A percentile compares a stretch with the other conserved stretches of the same genome.
Evolutionary conservation across 2,888 invertebrate genomes (phyloP).

Genomic region (Caenorhabditis zanzibari): DNA sequence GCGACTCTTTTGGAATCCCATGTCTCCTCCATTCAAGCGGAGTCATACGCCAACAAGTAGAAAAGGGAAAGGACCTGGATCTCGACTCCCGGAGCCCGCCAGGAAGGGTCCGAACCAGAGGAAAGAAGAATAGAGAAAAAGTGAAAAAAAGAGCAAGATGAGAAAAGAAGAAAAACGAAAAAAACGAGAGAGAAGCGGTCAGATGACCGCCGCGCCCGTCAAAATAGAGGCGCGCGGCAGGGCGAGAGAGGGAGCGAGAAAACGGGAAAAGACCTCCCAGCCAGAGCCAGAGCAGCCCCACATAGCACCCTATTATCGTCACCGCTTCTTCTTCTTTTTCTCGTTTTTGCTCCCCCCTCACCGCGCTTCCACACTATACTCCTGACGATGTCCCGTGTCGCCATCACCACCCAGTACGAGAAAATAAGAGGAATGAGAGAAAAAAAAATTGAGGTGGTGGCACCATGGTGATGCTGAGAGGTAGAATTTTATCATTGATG

Average conservation of each 20-base stretch:
- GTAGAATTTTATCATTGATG: slow-evolving; percentile 1
- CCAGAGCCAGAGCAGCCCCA: slow-evolving; percentile 4
- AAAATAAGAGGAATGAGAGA: slow-evolving; percentile 20
- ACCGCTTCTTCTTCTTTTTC: slow-evolving; percentile 41
- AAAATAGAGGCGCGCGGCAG: slow-evolving; percentile 49
- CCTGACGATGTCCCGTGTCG: slow-evolving; percentile 33
- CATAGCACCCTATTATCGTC: slow-evolving; percentile 38
- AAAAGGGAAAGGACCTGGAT: slow-evolving; percentile 16
- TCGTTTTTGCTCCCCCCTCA: slow-evolving; percentile 7
- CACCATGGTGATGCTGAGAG: slow-evolving; percentile 4
- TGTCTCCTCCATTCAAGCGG: slow-evolving; percentile 12
- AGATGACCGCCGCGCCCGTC: slow-evolving; percentile 49
- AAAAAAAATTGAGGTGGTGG: slow-evolving; percentile 14
- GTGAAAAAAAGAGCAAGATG: slow-evolving; percentile 15
- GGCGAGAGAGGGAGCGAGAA: slow-evolving; percentile 18
- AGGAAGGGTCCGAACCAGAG: slow-evolving; percentile 12
- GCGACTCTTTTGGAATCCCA: neutral
- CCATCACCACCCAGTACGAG: slow-evolving; percentile 43
- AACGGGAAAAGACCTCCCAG: slow-evolving; percentile 41
- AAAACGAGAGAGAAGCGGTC: slow-evolving; percentile 38
- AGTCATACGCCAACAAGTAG: slow-evolving; percentile 5
- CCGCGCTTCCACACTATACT: slow-evolving; percentile 7
- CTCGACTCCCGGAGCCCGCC: slow-evolving; percentile 19
- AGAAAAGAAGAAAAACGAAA: slow-evolving; percentile 25
- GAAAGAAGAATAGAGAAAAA: neutral